Percentiles rank a stretch among this genome's conserved stretches.
phyloP scores from a whole-genome alignment of 2,888 invertebrate genomes.

The Mactromeris polynyma region DNA sequence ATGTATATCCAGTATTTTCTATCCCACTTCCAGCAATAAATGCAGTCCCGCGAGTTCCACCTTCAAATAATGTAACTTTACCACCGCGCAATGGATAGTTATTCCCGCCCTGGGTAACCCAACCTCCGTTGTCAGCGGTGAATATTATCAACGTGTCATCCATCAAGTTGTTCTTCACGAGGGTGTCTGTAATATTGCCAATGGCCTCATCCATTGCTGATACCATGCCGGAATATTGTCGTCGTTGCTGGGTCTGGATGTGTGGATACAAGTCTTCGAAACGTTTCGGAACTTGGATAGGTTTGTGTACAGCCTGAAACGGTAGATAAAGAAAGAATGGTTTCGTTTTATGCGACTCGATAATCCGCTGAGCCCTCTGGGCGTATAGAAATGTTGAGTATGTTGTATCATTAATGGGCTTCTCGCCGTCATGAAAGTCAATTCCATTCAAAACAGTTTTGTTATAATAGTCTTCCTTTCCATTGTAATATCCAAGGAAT shows the following conservation, averaged over 20 bases:
- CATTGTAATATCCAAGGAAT: conserved; percentile 87
- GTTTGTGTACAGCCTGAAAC: conserved; percentile 74
- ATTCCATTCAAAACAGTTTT: conserved; percentile 21
- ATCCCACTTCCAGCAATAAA: conserved; percentile 85
- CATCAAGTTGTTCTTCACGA: conserved; percentile 91
- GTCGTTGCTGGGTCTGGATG: conserved; percentile 63
- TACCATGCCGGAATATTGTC: conserved; percentile 89
- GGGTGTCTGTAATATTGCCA: conserved; percentile 91
- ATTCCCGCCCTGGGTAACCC: conserved; percentile 84
- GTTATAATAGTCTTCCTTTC: conserved; percentile 83
- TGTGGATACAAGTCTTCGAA: conserved; percentile 89
- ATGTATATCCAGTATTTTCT: conserved; percentile 75
- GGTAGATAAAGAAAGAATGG: conserved; percentile 70
- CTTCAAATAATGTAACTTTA: conserved; percentile 96
- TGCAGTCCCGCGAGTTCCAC: conserved; percentile 88
- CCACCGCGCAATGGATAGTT: conserved; percentile 87
- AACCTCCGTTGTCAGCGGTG: conserved; percentile 90
- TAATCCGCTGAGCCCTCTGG: conserved; percentile 29
- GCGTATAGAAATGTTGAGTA: conserved; percentile 43
- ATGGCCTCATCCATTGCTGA: conserved; percentile 94
- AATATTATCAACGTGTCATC: conserved; percentile 94
- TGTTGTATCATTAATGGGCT: conserved; percentile 27
- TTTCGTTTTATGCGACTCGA: conserved; percentile 30
- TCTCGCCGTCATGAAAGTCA: conserved; percentile 50
- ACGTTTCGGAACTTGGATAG: conserved; percentile 66